Evolutionary conservation across 2,113 vertebrate species (phyloP), one percentile per base, ranked within the genome.

Genomic region (Salvelinus alpinus): DNA sequence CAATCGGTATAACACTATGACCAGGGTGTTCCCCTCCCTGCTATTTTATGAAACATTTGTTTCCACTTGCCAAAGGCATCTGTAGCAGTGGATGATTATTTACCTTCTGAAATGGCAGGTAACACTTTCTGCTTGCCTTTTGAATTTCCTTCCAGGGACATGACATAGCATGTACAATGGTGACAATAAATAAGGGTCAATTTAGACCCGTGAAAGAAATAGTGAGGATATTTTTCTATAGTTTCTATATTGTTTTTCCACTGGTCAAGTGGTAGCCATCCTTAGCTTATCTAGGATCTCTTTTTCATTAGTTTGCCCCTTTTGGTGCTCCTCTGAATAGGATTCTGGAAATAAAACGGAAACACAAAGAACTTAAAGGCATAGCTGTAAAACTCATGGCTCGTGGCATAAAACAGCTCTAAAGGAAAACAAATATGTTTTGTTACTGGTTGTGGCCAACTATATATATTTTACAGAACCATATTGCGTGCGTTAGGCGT

Each of bases 1-100:
- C 93, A 95, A 92, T 96, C 93, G 93, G 87, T 86, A 91, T 94
- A 96, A 94, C 90, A 90, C 92, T 82, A 88, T 87, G 90, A 88
- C 92, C 88, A 93, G 91, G 85, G 92, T 92, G 93, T 93, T 93
- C 93, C 91, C 92, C 91, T 93, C 93, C 87, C 90, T 94, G 90
- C 85, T 91, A 87, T 91, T 90, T 88, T 91, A 87, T 84, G 79
- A 86, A 93, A 90, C 89, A 91, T 92, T 93, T 93, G 90, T 91
- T 89, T 92, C 90, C 86, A 90, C 94, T 95, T 92, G 51, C 78
- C 84, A 87, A 91, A 94, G 87, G 90, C 90, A 92, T 94, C 88
- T 88, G 86, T 91, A 90, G 88, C 82, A 84, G 84, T 86, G 82
- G 80, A 83, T 85, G 81, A 81, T 78, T 87, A 65, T 71, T 82